Evolutionary conservation across 2,888 invertebrate genomes (phyloP), one percentile per base, ranked within the genome.

Genomic region (Metellina segmentata): DNA sequence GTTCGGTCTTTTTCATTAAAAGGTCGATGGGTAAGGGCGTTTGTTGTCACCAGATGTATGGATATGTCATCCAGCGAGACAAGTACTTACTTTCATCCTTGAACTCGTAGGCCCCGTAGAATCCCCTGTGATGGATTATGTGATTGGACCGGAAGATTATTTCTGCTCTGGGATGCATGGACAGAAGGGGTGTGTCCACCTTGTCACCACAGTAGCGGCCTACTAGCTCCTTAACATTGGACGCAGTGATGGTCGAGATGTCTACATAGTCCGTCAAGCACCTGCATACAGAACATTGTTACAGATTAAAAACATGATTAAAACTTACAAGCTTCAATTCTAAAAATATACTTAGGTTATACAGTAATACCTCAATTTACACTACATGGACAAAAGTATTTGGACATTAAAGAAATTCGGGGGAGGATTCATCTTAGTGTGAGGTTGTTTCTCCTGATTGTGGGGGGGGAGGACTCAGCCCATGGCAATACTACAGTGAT

Each of bases 261-360:
- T 94, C 94, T 89, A 95, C 93, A 93, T 94, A 94, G 93, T 95
- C 95, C 48, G 94, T 94, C 19, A 94, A 92, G 93, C 95, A 95
- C 81, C 94, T 94, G 88, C 9, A 49, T 72, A 85, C 7, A 88
- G n/a, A 81, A 8, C 34, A n/a, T 20, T 1, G n/a, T 13, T 48
- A 2, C 16, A 6, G 16, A 77, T 51, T 4, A 53, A 20, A 16
- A 19, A 4, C 34, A 34, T 34, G 34, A 34, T 2, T 34, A 34
- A 4, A 2, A 34, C 34, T 34, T 34, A 4, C 4, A 34, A 1
- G 34, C 34, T 34, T 1, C 4, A 34, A 34, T 34, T 34, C 34
- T 34, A 34, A 34, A 34, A 34, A 34, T 1, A 1, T 34, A 34
- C 1, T 1, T 34, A 34, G 34, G 34, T 34, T 4, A 34, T 34